Evolutionary conservation across 2,113 vertebrate species (phyloP), one percentile per base, ranked within the genome.

Genomic region (Rhabdornis inornatus): DNA sequence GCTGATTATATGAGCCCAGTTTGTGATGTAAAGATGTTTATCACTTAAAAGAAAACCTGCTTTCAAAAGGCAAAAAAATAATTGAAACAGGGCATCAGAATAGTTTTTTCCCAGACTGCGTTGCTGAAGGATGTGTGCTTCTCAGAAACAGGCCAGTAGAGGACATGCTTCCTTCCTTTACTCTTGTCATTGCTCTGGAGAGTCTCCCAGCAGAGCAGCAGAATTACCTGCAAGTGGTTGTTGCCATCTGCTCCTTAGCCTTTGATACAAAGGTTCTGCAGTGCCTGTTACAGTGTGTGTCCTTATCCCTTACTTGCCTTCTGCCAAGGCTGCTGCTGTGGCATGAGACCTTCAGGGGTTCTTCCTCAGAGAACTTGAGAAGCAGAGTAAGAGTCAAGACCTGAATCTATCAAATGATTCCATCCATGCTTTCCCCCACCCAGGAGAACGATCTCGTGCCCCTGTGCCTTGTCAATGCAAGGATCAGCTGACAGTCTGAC

Each of bases 391-490:
- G n/a, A 28, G n/a, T 74, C 42, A 77, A 74, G 55, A 72, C 22
- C 12, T 45, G 40, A 88, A 56, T n/a, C 9, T 44, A 3, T 28
- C 15, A 49, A 71, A 59, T 12, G 0, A 56, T 39, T 49, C 42
- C 22, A 28, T 77, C 47, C 28, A 7, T 59, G 35, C 61, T 70
- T 89, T 74, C 25, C 23, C 8, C 39, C 39, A 75, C 33, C 30
- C 16, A 64, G 30, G 35, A 60, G 57, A 61, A 35, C 0, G 0
- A 17, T 64, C 35, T 63, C 0, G 0, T 82, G 47, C 64, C 42
- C 33, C 52, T 89, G 28, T 42, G 27, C 45, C 33, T 74, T 66
- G 55, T 22, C 64, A 85, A 0, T 37, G 50, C 39, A 61, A 50
- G 49, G 45, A 40, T 31, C 55, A 74, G 23, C 45, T 65, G 75